phyloP scores from a whole-genome alignment of 1,140 invertebrate genomes.

The Ceratoteleas bidentatus region DNA sequence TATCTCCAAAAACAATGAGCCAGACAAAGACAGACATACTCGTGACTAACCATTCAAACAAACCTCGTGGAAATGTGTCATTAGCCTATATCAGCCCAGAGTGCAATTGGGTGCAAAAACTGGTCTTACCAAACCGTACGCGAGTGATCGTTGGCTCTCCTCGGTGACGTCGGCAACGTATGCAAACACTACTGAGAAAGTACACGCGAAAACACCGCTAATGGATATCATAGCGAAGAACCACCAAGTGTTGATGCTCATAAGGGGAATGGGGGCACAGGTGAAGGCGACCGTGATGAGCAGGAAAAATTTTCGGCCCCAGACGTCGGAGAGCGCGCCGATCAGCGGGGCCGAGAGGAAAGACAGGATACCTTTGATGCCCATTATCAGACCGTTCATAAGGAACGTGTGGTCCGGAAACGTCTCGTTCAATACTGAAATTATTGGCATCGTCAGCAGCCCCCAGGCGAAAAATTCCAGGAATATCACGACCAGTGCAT shows the following conservation, averaged over 20 bases:
- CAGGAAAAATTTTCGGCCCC: slow-evolving; percentile 99
- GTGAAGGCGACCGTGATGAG: slow-evolving; percentile 99
- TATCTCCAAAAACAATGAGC: too few relatives aligned
- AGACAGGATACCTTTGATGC: slow-evolving; percentile 98
- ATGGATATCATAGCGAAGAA: slow-evolving; percentile 99
- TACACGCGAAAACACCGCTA: slow-evolving; percentile 98
- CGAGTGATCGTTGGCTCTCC: slow-evolving; percentile 95
- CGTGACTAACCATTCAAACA: too few relatives aligned
- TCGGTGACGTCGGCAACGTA: slow-evolving; percentile 99
- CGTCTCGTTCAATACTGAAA: slow-evolving; percentile 97
- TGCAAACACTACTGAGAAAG: slow-evolving; percentile 99
- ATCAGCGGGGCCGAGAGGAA: slow-evolving; percentile 98
- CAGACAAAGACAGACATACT: too few relatives aligned
- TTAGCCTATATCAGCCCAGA: too few relatives aligned
- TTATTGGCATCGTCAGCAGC: slow-evolving; percentile 98
- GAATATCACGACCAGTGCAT: slow-evolving; percentile 99
- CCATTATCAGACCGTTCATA: slow-evolving; percentile 99
- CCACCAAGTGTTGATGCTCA: slow-evolving; percentile 99
- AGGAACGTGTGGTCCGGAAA: slow-evolving; percentile 99
- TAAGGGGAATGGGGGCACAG: slow-evolving; percentile 98
- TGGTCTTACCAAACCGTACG: slow-evolving; percentile 94
- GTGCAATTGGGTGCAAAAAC: too few relatives aligned
- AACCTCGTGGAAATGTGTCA: too few relatives aligned
- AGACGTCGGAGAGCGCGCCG: slow-evolving; percentile 98
- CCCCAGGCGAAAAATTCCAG: slow-evolving; percentile 99